A percentile compares a stretch with the other conserved stretches of the same genome.
Conservation (phyloP, 1,140 invertebrate species). For the Lepidurus apus region DNA sequence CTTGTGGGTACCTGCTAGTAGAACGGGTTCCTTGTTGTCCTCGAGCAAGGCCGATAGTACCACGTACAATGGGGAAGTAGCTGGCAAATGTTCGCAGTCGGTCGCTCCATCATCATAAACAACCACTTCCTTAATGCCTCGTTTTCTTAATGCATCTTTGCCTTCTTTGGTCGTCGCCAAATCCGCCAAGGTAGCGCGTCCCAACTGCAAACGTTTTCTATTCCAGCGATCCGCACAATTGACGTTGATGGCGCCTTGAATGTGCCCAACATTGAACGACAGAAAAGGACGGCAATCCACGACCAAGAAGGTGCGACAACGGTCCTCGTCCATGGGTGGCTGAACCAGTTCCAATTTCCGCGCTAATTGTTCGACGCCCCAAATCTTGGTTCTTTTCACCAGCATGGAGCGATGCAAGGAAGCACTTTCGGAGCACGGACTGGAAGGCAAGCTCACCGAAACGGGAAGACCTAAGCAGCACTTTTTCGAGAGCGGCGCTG, state of each 20-base stretch:
- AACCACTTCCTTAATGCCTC: conserved; percentile 56
- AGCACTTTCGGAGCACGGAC: conserved; percentile 53
- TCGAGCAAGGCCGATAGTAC: conserved; percentile 62
- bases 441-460: conserved; percentile 52
- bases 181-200: conserved; percentile 61
- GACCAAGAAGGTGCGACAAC: conserved; percentile 48
- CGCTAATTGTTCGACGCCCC: conserved; percentile 30
- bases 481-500: conserved; percentile 45
- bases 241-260: conserved; percentile 65
- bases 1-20: conserved; percentile 59
- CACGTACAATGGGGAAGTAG: conserved; percentile 56
- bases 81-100: conserved; percentile 55
- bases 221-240: conserved; percentile 70
- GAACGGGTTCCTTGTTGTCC: conserved; percentile 61
- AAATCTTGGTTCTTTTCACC: conserved; percentile 40
- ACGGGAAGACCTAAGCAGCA: conserved; percentile 50
- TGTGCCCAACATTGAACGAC: conserved; percentile 64
- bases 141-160: conserved; percentile 55
- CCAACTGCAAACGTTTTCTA: conserved; percentile 59
- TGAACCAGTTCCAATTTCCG: conserved; percentile 39
- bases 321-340: conserved; percentile 39
- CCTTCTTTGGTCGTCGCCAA: conserved; percentile 57
- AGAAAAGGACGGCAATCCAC: conserved; percentile 68
- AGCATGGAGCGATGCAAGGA: conserved; percentile 51
- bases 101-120: conserved; percentile 63